Conservation (phyloP, 2,888 invertebrate genomes). For the Rhyacophila evoluta region DNA sequence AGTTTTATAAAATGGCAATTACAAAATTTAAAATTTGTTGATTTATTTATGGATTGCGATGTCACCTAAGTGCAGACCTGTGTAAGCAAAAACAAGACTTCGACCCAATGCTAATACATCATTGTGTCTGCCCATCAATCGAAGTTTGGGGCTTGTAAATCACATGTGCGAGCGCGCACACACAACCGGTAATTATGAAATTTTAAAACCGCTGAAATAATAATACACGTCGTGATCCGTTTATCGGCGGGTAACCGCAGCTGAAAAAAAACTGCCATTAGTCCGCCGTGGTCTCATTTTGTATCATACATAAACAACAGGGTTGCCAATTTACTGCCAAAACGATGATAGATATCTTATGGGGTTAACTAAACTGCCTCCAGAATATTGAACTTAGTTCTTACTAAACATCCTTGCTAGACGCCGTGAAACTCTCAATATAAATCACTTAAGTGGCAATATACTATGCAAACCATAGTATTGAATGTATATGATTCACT, state of each 20-base stretch:
- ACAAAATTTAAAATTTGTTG: too few relatives aligned
- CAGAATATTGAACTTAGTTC: too few relatives aligned
- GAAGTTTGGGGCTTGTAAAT: conserved; percentile 44
- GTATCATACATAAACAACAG: conserved; percentile 39
- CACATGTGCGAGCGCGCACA: conserved; percentile 44
- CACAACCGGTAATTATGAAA: conserved; percentile 52
- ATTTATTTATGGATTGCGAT: too few relatives aligned
- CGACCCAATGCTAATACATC: conserved; percentile 39
- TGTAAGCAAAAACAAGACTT: conserved; percentile 20
- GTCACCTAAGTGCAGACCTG: not conserved
- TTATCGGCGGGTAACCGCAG: conserved; percentile 46
- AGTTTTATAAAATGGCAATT: too few relatives aligned
- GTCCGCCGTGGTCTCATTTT: conserved; percentile 42
- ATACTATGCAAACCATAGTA: too few relatives aligned
- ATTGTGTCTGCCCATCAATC: conserved; percentile 49
- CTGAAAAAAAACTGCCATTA: conserved; percentile 52
- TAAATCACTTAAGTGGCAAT: too few relatives aligned
- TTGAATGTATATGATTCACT: too few relatives aligned
- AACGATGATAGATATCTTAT: too few relatives aligned
- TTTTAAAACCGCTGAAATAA: conserved; percentile 53
- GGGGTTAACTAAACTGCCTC: too few relatives aligned
- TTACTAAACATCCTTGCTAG: too few relatives aligned
- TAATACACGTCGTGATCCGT: conserved; percentile 51
- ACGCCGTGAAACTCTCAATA: too few relatives aligned
- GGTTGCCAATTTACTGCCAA: not conserved